Evolutionary conservation across 2,888 invertebrate species (phyloP).

Genomic region (Augochlorella aurata): DNA sequence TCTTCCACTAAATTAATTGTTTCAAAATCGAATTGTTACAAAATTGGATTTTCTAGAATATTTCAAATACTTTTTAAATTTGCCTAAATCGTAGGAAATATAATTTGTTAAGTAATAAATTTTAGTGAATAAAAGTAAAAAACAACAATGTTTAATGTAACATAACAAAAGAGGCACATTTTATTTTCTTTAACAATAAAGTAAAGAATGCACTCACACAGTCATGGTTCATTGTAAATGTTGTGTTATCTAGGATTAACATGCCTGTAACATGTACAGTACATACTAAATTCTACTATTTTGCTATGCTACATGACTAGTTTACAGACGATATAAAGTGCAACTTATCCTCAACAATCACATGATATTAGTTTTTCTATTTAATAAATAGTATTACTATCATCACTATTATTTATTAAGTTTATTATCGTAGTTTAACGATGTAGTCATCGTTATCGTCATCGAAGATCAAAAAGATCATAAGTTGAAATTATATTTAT

Average conservation of each 20-base stretch:
- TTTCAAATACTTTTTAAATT: background rate
- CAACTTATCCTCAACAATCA: constrained; percentile 55
- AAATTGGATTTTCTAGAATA: constrained; percentile 22
- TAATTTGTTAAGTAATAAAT: constrained; percentile 4
- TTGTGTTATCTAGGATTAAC: constrained; percentile 53
- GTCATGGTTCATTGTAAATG: constrained; percentile 58
- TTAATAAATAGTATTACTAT: constrained; percentile 46
- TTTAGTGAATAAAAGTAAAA: constrained; percentile 7
- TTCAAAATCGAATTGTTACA: background rate
- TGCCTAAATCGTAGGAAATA: background rate
- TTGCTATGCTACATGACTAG: constrained; percentile 66
- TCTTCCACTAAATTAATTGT: background rate
- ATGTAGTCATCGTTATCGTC: constrained; percentile 18
- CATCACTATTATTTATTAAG: constrained; percentile 35
- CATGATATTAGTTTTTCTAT: constrained; percentile 56
- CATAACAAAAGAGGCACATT: constrained; percentile 67
- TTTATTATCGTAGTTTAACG: constrained; percentile 47
- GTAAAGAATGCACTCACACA: constrained; percentile 62
- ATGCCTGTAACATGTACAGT: constrained; percentile 52
- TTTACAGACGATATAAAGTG: constrained; percentile 63
- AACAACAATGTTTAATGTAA: constrained; percentile 50
- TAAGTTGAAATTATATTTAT: constrained; percentile 18
- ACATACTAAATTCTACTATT: constrained; percentile 55
- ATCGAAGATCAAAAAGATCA: constrained; percentile 23
- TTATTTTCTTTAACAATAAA: constrained; percentile 65